Percentiles rank a stretch among this genome's conserved stretches.
Evolutionary conservation across 2,797 vertebrate species (phyloP).

Genomic region (Sus cebifrons): DNA sequence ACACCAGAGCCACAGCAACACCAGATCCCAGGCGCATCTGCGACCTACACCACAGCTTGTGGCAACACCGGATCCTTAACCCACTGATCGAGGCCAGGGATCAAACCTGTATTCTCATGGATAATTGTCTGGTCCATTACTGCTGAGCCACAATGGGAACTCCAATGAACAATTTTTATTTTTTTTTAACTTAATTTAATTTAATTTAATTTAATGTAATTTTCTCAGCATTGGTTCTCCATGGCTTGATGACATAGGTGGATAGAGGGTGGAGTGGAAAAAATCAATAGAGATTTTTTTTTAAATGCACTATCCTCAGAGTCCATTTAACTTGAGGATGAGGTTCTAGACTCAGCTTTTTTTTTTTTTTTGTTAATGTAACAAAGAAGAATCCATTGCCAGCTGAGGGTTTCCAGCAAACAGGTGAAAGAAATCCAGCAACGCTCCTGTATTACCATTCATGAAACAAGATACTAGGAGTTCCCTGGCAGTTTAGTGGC

Average conservation of each 20-base stretch:
- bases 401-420: not conserved
- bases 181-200: not conserved
- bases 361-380: not conserved
- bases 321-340: conserved; percentile 5
- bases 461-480: not conserved
- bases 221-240: not conserved
- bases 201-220: not conserved
- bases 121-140: no score
- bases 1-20: no score
- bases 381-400: not conserved
- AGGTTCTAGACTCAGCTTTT: not conserved
- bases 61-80: no score
- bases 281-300: not conserved
- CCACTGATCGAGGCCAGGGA: no score
- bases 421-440: not conserved
- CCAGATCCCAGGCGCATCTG: no score
- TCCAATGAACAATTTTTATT: not conserved
- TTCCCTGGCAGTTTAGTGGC: no score
- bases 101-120: no score
- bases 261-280: not conserved
- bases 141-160: no score
- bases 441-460: not conserved
- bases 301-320: not conserved
- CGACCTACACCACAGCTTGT: no score
- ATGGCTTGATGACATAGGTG: not conserved